Evolutionary conservation across 1,140 invertebrate genomes (phyloP).

Genomic region (Macrobrachium rosenbergii): DNA sequence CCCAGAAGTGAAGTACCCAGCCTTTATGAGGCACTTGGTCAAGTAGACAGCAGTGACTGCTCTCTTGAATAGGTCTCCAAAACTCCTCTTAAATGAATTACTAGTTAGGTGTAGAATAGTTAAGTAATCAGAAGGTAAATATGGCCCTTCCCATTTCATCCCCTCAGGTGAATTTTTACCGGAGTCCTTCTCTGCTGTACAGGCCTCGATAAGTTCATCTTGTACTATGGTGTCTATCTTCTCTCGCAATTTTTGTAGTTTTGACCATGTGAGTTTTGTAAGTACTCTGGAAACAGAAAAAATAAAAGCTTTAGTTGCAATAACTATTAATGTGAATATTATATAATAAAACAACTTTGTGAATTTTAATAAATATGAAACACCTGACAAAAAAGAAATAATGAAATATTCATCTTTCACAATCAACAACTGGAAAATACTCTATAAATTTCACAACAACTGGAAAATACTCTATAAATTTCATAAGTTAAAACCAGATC

Average conservation of each 20-base stretch:
- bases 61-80: slow-evolving; percentile 73
- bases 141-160: slow-evolving; percentile 61
- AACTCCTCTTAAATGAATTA: slow-evolving; percentile 66
- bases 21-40: slow-evolving; percentile 72
- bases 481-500: too few relatives aligned
- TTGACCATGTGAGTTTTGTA: slow-evolving; percentile 44
- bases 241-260: slow-evolving; percentile 67
- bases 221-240: slow-evolving; percentile 63
- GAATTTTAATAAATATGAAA: neutral
- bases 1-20: slow-evolving; percentile 68
- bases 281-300: slow-evolving; percentile 33
- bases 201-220: neutral
- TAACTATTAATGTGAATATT: neutral
- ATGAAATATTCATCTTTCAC: too few relatives aligned
- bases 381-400: too few relatives aligned
- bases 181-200: neutral
- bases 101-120: slow-evolving; percentile 49
- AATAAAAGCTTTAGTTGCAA: neutral
- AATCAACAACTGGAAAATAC: too few relatives aligned
- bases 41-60: slow-evolving; percentile 74
- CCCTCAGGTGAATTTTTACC: slow-evolving; percentile 52
- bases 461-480: too few relatives aligned
- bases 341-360: neutral
- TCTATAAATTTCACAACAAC: too few relatives aligned
- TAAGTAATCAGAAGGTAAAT: slow-evolving; percentile 51